Evolutionary conservation across 2,113 vertebrate species (phyloP), one percentile per base, ranked within the genome.

Genomic region (Cacatua alba): DNA sequence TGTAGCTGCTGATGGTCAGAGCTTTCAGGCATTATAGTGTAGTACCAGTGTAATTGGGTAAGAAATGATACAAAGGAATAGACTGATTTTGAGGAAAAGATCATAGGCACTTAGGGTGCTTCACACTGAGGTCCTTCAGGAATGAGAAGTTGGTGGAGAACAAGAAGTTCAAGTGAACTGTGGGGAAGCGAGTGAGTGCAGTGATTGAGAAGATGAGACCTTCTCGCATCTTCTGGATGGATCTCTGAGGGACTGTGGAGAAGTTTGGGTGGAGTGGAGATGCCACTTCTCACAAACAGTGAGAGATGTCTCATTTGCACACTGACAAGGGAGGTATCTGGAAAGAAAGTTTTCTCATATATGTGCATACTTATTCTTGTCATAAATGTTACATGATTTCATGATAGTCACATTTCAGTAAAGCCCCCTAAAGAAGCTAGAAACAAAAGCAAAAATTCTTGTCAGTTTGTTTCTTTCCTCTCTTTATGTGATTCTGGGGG

Each of bases 381-480:
- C 8, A 5, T 7, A 63, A 83, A 3, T 2, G 6, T 26, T 10
- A 20, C 23, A 49, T 24, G 1, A 5, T 29, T 43, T 39, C 24
- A 7, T 15, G 14, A 9, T 39, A 35, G 18, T 8, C 43, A 39
- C 24, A 17, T 52, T 71, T 53, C 28, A 64, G 31, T 19, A 46
- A 46, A 83, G 2, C 6, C 11, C 49, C 19, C 41, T 21, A 37
- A 12, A 44, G 3, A 8, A 43, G 6, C 6, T 48, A 49, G 57
- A 90, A 20, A 15, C 11, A 76, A 49, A 39, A 43, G 1, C 10
- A 67, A 71, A 19, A 62, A 43, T 26, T 24, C 3, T 23, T 49
- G 11, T 15, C 10, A 70, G 7, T 17, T 4, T 46, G 1, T 0
- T 35, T 63, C 67, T 62, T 41, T 14, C 3, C 24, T 69, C 4